A percentile compares a stretch with the other conserved stretches of the same genome.
Conservation (phyloP, 2,113 vertebrate genomes). For the Corythoichthys haematopterus region DNA sequence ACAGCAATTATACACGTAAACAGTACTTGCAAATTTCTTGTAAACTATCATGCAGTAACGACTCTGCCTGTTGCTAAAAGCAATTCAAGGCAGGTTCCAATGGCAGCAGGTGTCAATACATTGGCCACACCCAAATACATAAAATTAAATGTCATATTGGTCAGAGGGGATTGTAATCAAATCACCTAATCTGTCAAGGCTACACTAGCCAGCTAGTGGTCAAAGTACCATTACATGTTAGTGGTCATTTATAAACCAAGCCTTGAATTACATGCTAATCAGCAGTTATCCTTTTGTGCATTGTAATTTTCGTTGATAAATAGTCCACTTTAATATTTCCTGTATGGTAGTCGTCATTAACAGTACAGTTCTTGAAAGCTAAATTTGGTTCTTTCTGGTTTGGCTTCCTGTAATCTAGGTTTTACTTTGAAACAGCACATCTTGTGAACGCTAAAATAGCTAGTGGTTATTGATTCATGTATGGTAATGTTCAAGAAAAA, state of each 20-base stretch:
- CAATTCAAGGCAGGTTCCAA: not conserved
- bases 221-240: not conserved
- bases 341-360: not conserved
- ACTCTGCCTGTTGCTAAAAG: not conserved
- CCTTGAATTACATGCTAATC: not conserved
- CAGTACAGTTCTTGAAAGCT: not conserved
- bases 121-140: not conserved
- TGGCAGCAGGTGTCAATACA: not conserved
- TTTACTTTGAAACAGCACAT: constrained; percentile 19
- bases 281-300: not conserved
- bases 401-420: not conserved
- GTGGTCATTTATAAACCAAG: not conserved
- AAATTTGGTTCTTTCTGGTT: not conserved
- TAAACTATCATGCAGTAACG: not conserved
- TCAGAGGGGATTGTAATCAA: not conserved
- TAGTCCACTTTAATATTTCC: not conserved
- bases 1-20: not conserved
- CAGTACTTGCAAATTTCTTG: not conserved
- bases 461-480: constrained; percentile 28
- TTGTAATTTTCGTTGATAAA: no score
- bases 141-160: not conserved
- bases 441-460: constrained; percentile 8
- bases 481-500: not conserved
- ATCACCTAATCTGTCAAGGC: not conserved
- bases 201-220: not conserved